Conservation (phyloP, 1,140 invertebrate genomes). For the Drosophila punjabiensis region DNA sequence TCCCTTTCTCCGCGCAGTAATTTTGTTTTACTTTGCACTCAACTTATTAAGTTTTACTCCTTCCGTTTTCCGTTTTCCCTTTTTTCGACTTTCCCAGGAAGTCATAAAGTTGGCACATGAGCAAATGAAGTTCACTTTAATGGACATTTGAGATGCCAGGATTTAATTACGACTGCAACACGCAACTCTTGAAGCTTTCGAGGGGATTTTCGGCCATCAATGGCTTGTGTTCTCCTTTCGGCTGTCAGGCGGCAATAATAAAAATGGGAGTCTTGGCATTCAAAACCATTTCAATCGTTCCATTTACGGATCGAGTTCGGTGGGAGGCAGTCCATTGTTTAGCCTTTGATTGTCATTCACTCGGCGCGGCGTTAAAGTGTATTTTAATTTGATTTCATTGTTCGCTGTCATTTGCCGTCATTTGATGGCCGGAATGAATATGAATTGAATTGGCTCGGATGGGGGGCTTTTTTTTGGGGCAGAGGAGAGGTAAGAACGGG, state of each 20-base stretch:
- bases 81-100: conserved; percentile 11
- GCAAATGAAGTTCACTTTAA: conserved; percentile 63
- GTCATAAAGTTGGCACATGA: conserved; percentile 45
- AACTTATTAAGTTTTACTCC: conserved; percentile 17
- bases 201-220: conserved; percentile 43
- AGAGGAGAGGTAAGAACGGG: not conserved
- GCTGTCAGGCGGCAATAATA: conserved; percentile 49
- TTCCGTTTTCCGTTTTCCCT: conserved; percentile 10
- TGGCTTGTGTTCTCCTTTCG: conserved; percentile 45
- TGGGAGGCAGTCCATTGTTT: conserved; percentile 67
- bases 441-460: conserved; percentile 62
- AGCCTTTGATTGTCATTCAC: conserved; percentile 78
- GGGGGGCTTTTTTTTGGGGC: not conserved
- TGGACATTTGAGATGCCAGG: conserved; percentile 44
- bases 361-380: conserved; percentile 72
- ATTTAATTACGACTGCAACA: conserved; percentile 65
- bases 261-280: conserved; percentile 11
- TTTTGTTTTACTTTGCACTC: conserved; percentile 31
- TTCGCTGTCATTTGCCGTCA: conserved; percentile 74
- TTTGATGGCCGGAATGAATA: conserved; percentile 78
- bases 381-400: conserved; percentile 84
- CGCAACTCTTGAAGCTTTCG: conserved; percentile 58
- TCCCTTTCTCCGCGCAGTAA: not conserved
- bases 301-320: conserved; percentile 29
- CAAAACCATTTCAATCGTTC: conserved; percentile 7